phyloP scores from a whole-genome alignment of 2,888 invertebrate genomes.

The Leptopterna dolabrata region DNA sequence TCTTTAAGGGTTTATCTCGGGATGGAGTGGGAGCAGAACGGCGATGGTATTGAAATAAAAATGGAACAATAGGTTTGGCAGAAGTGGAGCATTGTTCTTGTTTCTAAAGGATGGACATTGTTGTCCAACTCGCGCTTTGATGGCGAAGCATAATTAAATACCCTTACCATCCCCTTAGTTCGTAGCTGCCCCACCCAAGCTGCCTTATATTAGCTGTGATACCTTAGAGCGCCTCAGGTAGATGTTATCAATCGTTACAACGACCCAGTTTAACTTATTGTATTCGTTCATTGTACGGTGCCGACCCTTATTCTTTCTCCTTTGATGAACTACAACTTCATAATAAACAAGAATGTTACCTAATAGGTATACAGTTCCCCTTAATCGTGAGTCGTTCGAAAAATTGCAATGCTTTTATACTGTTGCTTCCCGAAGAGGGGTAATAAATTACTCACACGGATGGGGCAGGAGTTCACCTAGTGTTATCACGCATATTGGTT shows the following conservation, averaged over 20 bases:
- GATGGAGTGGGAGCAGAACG: neutral
- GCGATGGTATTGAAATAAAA: conserved; percentile 21
- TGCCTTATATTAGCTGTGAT: neutral
- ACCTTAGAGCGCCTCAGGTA: neutral
- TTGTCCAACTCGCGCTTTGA: conserved; percentile 35
- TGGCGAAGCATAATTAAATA: conserved; percentile 46
- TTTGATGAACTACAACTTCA: neutral
- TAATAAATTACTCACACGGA: too few relatives aligned
- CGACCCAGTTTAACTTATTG: conserved; percentile 14
- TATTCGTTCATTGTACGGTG: neutral
- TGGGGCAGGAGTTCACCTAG: too few relatives aligned
- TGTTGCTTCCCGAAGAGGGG: too few relatives aligned
- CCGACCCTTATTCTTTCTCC: neutral
- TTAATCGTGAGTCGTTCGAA: neutral
- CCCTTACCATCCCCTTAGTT: neutral
- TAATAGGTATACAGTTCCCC: neutral
- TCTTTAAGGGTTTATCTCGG: conserved; percentile 9
- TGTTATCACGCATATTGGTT: too few relatives aligned
- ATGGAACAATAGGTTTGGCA: neutral
- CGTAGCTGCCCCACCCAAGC: neutral
- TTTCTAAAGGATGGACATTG: conserved; percentile 36
- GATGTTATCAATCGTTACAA: neutral
- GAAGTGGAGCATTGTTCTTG: conserved; percentile 34
- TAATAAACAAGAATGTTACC: conserved; percentile 8
- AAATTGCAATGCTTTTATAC: neutral